Base-by-base conservation (phyloP, 2,797 vertebrate genomes). In the Lophius americanus region DNA sequence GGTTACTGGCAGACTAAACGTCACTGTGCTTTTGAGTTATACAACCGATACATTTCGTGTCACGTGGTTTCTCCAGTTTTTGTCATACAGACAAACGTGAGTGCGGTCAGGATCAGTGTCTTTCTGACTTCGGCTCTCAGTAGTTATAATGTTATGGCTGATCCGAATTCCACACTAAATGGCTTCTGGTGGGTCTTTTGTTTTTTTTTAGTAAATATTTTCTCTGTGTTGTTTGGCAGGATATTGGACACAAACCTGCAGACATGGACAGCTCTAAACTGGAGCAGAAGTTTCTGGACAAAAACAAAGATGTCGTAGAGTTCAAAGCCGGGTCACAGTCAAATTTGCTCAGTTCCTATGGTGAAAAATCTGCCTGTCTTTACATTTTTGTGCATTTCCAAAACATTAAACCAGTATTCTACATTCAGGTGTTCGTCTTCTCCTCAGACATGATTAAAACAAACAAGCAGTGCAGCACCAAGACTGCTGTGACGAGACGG, bases 381-480 rank as follows among this genome's bases (percentile, higher is more conserved):
- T 7, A 44, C n/a, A 32, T 0, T 32, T 10, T 12, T 5, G 13
- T 33, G 4, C 10, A n/a, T 54, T 12, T 55, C 32, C 5, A 23
- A 14, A 58, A 32, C 43, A 44, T 46, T 4, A 14, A 35, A 12
- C 1, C 7, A 6, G 7, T 4, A 2, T 59, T 37, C 12, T 37
- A 13, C 5, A 10, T 11, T 36, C 1, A 6, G 13, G 3, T 11
- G 1, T 36, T 13, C 60, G 23, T 5, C 12, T 7, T 13, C 8
- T 48, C 33, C 33, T 39, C 75, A 94, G 94, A 93, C 68, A 93
- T 95, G 93, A 90, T 91, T 5, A 93, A 95, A 78, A 91, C 75
- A 39, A 94, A 94, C 70, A 85, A 83, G 36, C 53, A 0, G 2
- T 93, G 88, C 0, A 14, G 76, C 41, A 94, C 93, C 0, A 88